Evolutionary conservation across 2,888 invertebrate species (phyloP).

Genomic region (Volucella inanis): DNA sequence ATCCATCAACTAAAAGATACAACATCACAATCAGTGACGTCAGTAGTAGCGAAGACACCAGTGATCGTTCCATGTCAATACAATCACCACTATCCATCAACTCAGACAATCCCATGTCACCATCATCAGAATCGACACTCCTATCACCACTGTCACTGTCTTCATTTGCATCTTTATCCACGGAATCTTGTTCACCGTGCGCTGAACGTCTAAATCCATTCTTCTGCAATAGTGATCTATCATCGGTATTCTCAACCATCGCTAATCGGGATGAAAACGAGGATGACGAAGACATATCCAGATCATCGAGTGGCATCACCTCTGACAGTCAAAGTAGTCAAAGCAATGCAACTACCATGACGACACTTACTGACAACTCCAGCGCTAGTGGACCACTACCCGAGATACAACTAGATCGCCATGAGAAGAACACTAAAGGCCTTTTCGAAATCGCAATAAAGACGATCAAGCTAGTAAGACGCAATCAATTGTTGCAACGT

Average conservation of each 20-base stretch:
- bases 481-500: constrained; percentile 86
- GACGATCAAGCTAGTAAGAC: constrained; percentile 86
- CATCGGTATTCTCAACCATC: constrained; percentile 58
- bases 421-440: constrained; percentile 81
- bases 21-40: constrained; percentile 45
- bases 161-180: constrained; percentile 34
- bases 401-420: constrained; percentile 64
- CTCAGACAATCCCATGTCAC: constrained; percentile 66
- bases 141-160: constrained; percentile 56
- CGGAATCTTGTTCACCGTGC: constrained; percentile 38
- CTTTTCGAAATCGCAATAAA: constrained; percentile 86
- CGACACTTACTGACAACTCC: constrained; percentile 57
- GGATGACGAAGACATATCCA: constrained; percentile 51
- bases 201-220: constrained; percentile 51
- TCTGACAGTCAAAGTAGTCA: constrained; percentile 66
- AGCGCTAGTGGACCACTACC: constrained; percentile 28
- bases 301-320: constrained; percentile 70
- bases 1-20: constrained; percentile 31
- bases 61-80: constrained; percentile 30
- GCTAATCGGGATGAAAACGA: constrained; percentile 46
- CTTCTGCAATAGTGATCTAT: constrained; percentile 38
- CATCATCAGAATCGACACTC: constrained; percentile 58
- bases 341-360: constrained; percentile 49
- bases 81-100: constrained; percentile 45
- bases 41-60: constrained; percentile 52